A percentile compares a stretch with the other conserved stretches of the same genome.
phyloP scores from a whole-genome alignment of 2,888 invertebrate genomes.

The Acleris cristana region DNA sequence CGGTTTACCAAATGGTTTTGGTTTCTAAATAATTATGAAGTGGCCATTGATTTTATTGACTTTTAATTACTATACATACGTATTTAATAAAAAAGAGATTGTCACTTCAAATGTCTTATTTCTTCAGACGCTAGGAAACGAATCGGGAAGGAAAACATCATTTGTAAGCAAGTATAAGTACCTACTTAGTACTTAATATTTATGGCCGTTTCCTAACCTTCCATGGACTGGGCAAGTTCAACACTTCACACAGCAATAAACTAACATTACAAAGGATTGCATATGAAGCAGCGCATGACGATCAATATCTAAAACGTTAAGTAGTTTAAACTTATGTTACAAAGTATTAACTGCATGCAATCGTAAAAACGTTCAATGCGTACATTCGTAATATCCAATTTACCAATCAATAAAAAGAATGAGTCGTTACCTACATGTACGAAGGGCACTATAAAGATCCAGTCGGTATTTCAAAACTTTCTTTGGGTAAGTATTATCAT shows the following conservation, averaged over 20 bases:
- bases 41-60: too few relatives aligned
- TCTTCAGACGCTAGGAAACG: too few relatives aligned
- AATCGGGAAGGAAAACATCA: too few relatives aligned
- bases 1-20: too few relatives aligned
- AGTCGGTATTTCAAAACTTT: too few relatives aligned
- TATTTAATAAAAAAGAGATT: too few relatives aligned
- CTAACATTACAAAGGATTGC: conserved; percentile 25
- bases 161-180: too few relatives aligned
- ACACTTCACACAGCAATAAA: conserved; percentile 13
- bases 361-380: background rate
- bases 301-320: conserved; percentile 22
- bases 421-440: background rate
- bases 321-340: conserved; percentile 9
- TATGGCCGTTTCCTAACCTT: background rate
- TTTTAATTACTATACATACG: too few relatives aligned
- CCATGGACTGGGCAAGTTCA: conserved; percentile 6
- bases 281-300: conserved; percentile 14
- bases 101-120: too few relatives aligned
- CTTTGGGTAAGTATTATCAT: too few relatives aligned
- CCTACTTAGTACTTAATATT: too few relatives aligned
- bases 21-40: too few relatives aligned
- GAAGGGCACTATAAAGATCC: background rate
- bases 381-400: background rate
- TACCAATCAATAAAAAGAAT: background rate
- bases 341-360: conserved; percentile 1